Evolutionary conservation across 2,888 invertebrate species (phyloP).

Genomic region (Coelopa pilipes): DNA sequence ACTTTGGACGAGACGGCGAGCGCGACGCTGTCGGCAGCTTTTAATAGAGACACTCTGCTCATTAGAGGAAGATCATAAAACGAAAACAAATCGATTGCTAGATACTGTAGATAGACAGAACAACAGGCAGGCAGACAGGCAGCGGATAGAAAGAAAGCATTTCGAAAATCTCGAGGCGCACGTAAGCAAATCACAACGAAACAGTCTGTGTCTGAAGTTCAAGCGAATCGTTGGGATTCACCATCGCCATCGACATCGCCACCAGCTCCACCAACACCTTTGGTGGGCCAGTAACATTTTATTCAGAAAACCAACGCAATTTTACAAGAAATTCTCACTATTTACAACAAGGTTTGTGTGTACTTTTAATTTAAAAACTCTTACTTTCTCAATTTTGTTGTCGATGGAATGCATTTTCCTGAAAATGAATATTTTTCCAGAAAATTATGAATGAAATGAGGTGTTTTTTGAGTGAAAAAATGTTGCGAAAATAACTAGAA

Average conservation of each 20-base stretch:
- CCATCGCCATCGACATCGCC: too few relatives aligned
- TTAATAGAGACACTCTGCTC: too few relatives aligned
- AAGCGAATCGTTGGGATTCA: conserved; percentile 42
- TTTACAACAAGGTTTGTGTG: neutral
- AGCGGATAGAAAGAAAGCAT: too few relatives aligned
- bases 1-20: too few relatives aligned
- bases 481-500: neutral
- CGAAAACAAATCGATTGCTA: too few relatives aligned
- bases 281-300: neutral
- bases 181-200: conserved; percentile 1
- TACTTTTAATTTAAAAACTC: too few relatives aligned
- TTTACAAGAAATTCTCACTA: neutral
- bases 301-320: neutral
- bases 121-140: too few relatives aligned
- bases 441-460: neutral
- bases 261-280: neutral
- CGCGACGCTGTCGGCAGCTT: too few relatives aligned
- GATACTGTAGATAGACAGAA: too few relatives aligned
- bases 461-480: neutral
- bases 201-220: conserved; percentile 47
- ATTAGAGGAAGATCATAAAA: too few relatives aligned
- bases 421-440: neutral
- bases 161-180: too few relatives aligned
- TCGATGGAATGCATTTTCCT: neutral
- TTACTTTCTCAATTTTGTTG: neutral